Percentiles rank a stretch among this genome's conserved stretches.
Evolutionary conservation across 2,888 invertebrate species (phyloP).

Genomic region (Lathronympha strigana): DNA sequence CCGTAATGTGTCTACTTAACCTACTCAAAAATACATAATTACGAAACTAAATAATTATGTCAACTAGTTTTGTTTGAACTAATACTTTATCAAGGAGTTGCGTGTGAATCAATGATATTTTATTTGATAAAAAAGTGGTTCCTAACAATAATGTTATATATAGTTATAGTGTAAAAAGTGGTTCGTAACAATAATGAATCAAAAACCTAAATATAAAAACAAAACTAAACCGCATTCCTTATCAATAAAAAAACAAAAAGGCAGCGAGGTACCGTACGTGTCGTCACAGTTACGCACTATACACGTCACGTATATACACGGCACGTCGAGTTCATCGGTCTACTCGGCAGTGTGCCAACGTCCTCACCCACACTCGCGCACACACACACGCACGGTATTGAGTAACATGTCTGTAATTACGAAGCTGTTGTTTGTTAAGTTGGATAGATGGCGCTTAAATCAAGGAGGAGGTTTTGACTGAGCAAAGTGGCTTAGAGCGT

Average conservation of each 20-base stretch:
- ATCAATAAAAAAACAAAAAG: slow-evolving; percentile 8
- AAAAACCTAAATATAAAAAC: background rate
- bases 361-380: slow-evolving; percentile 57
- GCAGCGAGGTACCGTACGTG: slow-evolving; percentile 48
- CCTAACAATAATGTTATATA: no score
- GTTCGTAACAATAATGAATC: background rate
- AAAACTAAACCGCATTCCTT: background rate
- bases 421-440: slow-evolving; percentile 49
- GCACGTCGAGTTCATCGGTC: slow-evolving; percentile 80
- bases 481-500: background rate
- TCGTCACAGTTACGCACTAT: slow-evolving; percentile 43
- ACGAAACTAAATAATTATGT: no score
- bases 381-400: slow-evolving; percentile 56
- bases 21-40: no score
- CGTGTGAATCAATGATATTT: no score
- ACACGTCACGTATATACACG: slow-evolving; percentile 59
- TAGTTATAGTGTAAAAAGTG: no score
- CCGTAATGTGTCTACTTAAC: no score
- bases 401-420: slow-evolving; percentile 66
- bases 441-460: slow-evolving; percentile 34
- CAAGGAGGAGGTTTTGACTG: background rate
- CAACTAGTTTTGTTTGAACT: no score
- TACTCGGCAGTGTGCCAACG: slow-evolving; percentile 82
- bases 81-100: no score
- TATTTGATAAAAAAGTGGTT: no score